Percentiles rank a stretch among this genome's conserved stretches.
These are phyloP conservation scores for Panagrolaimus sp. DNA, from an alignment of 1,140 invertebrate genomes.

Conservation along the genomic window DNA sequence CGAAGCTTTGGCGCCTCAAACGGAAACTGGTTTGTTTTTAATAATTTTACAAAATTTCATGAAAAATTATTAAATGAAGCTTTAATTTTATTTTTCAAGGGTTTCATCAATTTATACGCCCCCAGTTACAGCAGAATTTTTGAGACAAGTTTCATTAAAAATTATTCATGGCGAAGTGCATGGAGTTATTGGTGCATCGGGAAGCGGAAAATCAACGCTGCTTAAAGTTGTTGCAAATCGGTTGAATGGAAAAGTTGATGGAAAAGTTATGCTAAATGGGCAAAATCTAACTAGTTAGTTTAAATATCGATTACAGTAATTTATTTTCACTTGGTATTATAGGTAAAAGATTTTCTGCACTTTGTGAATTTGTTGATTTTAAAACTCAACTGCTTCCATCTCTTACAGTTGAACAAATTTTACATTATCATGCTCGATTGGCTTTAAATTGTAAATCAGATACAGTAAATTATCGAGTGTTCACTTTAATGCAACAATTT, in stretches of 20 bases:
- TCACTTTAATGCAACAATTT: constrained; percentile 30
- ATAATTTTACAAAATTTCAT: background rate
- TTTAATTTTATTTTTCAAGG: constrained; percentile 16
- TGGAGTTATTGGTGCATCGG: constrained; percentile 31
- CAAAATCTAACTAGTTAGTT: constrained; percentile 25
- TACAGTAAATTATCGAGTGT: constrained; percentile 26
- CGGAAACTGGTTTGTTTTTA: background rate
- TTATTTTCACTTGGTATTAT: background rate
- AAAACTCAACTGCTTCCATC: constrained; percentile 17
- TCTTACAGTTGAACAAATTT: constrained; percentile 29
- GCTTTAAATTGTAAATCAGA: constrained; percentile 28
- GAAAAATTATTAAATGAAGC: background rate
- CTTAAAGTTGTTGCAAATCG: constrained; percentile 28
- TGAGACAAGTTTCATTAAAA: constrained; percentile 24
- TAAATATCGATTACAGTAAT: background rate
- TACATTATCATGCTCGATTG: constrained; percentile 27
- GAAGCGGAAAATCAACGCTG: constrained; percentile 30
- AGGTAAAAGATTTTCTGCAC: constrained; percentile 20
- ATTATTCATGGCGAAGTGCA: constrained; percentile 31
- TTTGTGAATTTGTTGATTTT: constrained; percentile 33
- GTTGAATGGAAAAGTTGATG: constrained; percentile 21
- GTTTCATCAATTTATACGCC: constrained; percentile 31
- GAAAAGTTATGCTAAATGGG: constrained; percentile 29
- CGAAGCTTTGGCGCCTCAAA: background rate
- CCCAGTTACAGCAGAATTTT: constrained; percentile 32